These are phyloP conservation scores for Odontesthes bonariensis DNA, from an alignment of 2,113 vertebrate genomes.

Conservation along the genomic window DNA sequence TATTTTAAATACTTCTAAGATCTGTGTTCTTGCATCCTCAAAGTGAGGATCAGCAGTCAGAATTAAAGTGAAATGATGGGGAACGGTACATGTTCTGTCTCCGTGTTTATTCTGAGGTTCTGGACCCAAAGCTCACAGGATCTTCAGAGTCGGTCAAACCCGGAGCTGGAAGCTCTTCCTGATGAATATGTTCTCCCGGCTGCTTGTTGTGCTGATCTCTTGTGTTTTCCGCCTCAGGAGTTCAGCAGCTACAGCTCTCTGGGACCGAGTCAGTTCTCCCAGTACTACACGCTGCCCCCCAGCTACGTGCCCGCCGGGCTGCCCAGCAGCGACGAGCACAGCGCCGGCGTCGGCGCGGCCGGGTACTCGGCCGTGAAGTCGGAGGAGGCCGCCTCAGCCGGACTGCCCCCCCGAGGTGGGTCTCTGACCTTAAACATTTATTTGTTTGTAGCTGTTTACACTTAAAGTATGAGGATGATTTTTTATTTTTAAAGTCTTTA, in stretches of 20 bases:
- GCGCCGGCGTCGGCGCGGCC: conserved; percentile 60
- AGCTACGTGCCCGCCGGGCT: conserved; percentile 86
- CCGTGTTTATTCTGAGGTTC: not conserved
- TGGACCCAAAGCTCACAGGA: too few relatives aligned
- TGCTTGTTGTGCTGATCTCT: not conserved
- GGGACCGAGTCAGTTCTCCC: conserved; percentile 91
- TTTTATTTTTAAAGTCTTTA: too few relatives aligned
- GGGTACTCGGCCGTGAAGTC: conserved; percentile 85
- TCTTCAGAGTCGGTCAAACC: too few relatives aligned
- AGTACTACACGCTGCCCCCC: conserved; percentile 89
- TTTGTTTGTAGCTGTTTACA: too few relatives aligned
- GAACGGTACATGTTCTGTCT: not conserved
- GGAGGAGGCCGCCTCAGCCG: conserved; percentile 78
- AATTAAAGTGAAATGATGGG: too few relatives aligned
- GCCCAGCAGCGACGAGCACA: conserved; percentile 80
- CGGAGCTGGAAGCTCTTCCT: too few relatives aligned
- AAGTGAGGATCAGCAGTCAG: too few relatives aligned
- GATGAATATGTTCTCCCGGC: too few relatives aligned
- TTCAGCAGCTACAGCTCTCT: conserved; percentile 92
- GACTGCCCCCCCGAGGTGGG: conserved; percentile 78
- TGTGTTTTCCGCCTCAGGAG: conserved; percentile 80
- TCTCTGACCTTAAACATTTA: too few relatives aligned
- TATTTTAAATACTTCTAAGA: too few relatives aligned
- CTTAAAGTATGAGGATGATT: too few relatives aligned
- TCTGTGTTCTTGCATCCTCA: too few relatives aligned